These are phyloP conservation scores for Harmothoe impar DNA, from an alignment of 2,888 invertebrate species.

Conservation along the genomic window DNA sequence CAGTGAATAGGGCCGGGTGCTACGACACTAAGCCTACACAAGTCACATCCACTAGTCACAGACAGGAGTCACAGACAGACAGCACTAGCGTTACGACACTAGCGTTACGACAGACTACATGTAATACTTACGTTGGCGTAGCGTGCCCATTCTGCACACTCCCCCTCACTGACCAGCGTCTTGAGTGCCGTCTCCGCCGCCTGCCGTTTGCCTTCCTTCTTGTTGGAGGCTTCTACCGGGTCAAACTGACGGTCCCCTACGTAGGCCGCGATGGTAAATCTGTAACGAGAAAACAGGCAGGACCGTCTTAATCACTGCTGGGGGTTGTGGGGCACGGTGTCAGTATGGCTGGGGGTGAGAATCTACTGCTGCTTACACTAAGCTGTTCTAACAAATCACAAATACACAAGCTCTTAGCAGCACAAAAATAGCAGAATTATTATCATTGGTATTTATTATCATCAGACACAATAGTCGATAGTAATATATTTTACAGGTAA, in stretches of 20 bases:
- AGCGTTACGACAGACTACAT: background rate
- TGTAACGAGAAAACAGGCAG: conserved; percentile 67
- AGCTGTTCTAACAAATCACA: too few relatives aligned
- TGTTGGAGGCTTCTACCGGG: conserved; percentile 80
- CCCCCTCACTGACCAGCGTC: conserved; percentile 81
- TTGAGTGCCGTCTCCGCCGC: conserved; percentile 83
- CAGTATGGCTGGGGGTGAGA: background rate
- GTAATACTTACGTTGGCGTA: conserved; percentile 52
- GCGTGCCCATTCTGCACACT: conserved; percentile 68
- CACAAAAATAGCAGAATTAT: too few relatives aligned
- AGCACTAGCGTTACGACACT: too few relatives aligned
- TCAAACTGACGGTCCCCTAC: conserved; percentile 81
- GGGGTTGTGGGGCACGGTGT: background rate
- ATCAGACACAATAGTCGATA: too few relatives aligned
- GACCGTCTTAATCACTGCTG: conserved; percentile 40
- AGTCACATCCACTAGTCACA: too few relatives aligned
- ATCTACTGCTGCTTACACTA: too few relatives aligned
- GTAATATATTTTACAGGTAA: too few relatives aligned
- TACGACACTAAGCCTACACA: too few relatives aligned
- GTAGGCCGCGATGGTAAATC: conserved; percentile 82
- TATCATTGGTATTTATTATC: too few relatives aligned
- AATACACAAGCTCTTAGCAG: too few relatives aligned
- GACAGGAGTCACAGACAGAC: too few relatives aligned
- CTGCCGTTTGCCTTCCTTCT: conserved; percentile 83
- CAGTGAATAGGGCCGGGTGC: too few relatives aligned